A percentile compares a stretch with the other conserved stretches of the same genome.
Evolutionary conservation across 2,113 vertebrate species (phyloP).

Genomic region (Physeter macrocephalus): DNA sequence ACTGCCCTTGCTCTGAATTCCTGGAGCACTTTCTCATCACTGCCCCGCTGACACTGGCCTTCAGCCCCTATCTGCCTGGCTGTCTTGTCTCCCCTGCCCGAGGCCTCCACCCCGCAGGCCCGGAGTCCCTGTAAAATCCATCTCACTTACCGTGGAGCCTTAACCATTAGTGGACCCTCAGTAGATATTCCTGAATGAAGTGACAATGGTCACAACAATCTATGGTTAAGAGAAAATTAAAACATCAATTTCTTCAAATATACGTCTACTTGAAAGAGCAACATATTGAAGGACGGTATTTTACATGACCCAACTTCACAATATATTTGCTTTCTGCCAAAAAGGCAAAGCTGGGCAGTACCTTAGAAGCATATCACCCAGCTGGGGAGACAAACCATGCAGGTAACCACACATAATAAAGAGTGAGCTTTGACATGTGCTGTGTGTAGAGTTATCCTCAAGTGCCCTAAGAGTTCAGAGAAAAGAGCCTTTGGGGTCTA

Average conservation of each 20-base stretch:
- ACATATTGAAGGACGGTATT: background rate
- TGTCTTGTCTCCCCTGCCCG: background rate
- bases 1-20: background rate
- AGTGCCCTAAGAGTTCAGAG: background rate
- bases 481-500: background rate
- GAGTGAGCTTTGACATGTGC: background rate
- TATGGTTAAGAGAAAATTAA: background rate
- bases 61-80: background rate
- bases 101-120: background rate
- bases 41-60: background rate
- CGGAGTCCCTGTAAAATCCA: background rate
- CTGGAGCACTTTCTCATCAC: background rate
- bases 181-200: background rate
- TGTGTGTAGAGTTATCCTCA: background rate
- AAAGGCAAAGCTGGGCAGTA: background rate
- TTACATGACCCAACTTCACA: background rate
- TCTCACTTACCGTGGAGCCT: background rate
- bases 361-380: background rate
- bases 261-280: background rate
- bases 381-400: background rate
- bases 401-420: background rate
- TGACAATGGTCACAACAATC: background rate
- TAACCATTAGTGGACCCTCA: background rate
- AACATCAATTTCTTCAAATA: background rate
- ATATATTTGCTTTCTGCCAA: background rate